Conservation (phyloP, 2,888 invertebrate species). For the Epirrhoe tristata region DNA sequence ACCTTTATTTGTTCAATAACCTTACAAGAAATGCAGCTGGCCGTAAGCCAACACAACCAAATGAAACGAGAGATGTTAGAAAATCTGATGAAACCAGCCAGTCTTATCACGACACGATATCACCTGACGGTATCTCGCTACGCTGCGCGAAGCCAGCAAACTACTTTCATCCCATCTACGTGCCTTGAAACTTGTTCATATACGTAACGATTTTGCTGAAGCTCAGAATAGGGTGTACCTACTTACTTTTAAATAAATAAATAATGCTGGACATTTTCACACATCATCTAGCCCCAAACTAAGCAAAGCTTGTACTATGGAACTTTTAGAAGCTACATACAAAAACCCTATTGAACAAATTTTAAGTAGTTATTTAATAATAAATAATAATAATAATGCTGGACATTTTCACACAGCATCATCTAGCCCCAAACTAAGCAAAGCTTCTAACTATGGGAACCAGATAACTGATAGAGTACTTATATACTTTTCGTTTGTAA, state of each 20-base stretch:
- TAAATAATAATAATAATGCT: too few species aligned
- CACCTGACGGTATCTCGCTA: slow-evolving; percentile 16
- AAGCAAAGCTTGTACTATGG: too few species aligned
- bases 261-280: too few species aligned
- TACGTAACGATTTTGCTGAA: slow-evolving; percentile 15
- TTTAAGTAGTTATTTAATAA: too few species aligned
- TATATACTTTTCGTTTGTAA: too few species aligned
- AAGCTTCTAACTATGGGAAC: too few species aligned
- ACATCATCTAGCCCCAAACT: too few species aligned
- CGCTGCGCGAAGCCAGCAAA: slow-evolving; percentile 18
- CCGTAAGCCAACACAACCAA: slow-evolving; percentile 4
- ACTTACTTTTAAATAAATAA: neutral
- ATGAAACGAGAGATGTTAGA: slow-evolving; percentile 4
- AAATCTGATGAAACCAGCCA: slow-evolving; percentile 3
- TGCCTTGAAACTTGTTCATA: slow-evolving; percentile 31
- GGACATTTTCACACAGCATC: too few species aligned
- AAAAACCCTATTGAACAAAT: too few species aligned
- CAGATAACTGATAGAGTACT: too few species aligned
- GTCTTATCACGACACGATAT: slow-evolving; percentile 21
- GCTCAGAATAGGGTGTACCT: slow-evolving; percentile 13
- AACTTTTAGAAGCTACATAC: too few species aligned
- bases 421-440: too few species aligned
- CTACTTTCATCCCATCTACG: slow-evolving; percentile 33
- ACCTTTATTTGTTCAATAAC: neutral
- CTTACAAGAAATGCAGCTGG: neutral